phyloP scores from a whole-genome alignment of 2,888 invertebrate species.

The Nipponacmea schrenckii region DNA sequence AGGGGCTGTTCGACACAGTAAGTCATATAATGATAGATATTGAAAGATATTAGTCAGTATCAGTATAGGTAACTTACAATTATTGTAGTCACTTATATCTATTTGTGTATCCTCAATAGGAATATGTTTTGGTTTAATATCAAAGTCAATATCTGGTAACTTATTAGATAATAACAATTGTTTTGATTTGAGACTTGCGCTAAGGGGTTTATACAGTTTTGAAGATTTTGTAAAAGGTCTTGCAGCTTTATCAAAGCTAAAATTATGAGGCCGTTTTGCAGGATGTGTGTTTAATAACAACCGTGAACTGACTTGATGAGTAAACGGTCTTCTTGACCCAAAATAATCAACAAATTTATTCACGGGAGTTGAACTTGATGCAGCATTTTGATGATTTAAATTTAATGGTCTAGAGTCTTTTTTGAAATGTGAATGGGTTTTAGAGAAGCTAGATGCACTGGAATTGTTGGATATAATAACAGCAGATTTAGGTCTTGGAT shows the following conservation, averaged over 20 bases:
- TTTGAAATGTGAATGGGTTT: not conserved
- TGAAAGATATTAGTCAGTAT: constrained; percentile 38
- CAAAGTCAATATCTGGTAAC: not conserved
- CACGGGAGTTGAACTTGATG: not conserved
- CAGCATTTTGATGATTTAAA: not conserved
- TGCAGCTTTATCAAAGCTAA: not conserved
- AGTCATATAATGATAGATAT: constrained; percentile 30
- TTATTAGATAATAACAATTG: not conserved
- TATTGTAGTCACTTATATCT: not conserved
- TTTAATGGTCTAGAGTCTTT: not conserved
- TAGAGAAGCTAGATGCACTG: not conserved
- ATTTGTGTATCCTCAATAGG: too few relatives aligned
- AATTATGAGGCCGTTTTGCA: not conserved
- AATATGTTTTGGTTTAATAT: too few relatives aligned
- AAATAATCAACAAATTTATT: not conserved
- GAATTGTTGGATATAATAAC: not conserved
- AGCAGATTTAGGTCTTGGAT: not conserved
- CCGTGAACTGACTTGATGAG: too few relatives aligned
- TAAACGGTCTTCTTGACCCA: not conserved
- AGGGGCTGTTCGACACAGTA: constrained; percentile 27
- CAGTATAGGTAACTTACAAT: constrained; percentile 27
- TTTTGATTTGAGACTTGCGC: not conserved
- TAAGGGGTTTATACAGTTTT: not conserved
- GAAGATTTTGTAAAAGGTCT: not conserved
- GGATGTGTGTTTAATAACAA: not conserved